These are phyloP conservation scores for Rhincodon typus DNA, from an alignment of 2,797 vertebrate genomes.

Conservation along the genomic window DNA sequence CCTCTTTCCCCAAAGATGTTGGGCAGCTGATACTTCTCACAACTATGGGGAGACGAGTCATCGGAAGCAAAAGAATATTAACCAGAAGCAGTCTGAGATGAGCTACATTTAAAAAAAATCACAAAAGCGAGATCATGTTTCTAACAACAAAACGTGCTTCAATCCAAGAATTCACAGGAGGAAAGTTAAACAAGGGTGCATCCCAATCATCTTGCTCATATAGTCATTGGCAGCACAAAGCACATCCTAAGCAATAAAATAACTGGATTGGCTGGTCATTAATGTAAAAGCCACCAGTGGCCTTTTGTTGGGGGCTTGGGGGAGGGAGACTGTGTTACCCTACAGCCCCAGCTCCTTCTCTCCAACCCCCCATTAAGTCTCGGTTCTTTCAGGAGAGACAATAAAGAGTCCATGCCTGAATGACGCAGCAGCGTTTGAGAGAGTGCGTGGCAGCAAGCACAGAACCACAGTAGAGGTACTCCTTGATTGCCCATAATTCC, in stretches of 20 bases:
- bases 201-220: background rate
- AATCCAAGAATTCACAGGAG: background rate
- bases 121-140: too few species aligned
- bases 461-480: background rate
- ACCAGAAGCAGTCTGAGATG: background rate
- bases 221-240: background rate
- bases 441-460: constrained; percentile 36
- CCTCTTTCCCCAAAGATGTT: background rate
- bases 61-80: background rate
- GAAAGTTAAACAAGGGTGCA: too few species aligned
- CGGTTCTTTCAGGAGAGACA: constrained; percentile 42
- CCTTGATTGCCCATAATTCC: constrained; percentile 40
- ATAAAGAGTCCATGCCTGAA: constrained; percentile 38
- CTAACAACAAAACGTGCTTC: background rate
- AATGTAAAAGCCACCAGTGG: constrained; percentile 41
- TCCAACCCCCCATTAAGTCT: constrained; percentile 50
- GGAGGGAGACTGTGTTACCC: constrained; percentile 53
- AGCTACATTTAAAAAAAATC: background rate
- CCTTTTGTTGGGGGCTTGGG: background rate
- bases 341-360: constrained; percentile 48
- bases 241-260: background rate
- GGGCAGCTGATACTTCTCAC: background rate
- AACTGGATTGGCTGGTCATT: constrained; percentile 42
- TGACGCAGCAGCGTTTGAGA: constrained; percentile 32
- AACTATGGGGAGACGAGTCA: background rate